These are phyloP conservation scores for Pheucticus melanocephalus DNA, from an alignment of 2,113 vertebrate species.

Conservation along the genomic window DNA sequence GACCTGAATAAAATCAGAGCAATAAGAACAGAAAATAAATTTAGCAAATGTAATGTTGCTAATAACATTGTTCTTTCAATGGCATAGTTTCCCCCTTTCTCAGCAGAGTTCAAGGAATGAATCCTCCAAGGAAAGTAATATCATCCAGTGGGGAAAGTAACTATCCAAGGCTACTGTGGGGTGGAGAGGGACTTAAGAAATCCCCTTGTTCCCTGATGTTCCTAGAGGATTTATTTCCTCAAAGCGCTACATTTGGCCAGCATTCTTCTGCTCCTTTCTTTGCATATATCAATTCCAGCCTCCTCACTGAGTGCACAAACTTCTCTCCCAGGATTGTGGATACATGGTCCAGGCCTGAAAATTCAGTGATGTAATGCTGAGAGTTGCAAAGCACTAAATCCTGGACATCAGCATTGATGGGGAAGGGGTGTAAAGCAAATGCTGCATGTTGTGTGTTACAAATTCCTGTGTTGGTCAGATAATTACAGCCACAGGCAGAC, in stretches of 20 bases:
- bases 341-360: neutral
- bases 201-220: neutral
- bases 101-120: neutral
- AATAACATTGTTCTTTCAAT: neutral
- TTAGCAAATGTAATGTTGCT: neutral
- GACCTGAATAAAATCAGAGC: neutral
- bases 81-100: neutral
- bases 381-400: neutral
- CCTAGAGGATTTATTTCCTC: neutral
- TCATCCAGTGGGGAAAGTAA: neutral
- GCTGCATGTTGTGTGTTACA: neutral
- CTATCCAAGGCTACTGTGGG: neutral
- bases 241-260: neutral
- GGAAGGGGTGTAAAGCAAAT: neutral
- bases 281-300: neutral
- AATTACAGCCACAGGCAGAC: neutral
- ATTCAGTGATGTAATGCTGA: neutral
- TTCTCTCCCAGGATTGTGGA: neutral
- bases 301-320: rapidly evolving
- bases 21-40: neutral
- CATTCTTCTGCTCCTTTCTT: neutral
- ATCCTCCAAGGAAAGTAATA: neutral
- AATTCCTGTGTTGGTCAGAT: neutral
- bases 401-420: neutral
- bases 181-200: neutral